Evolutionary conservation across 2,113 vertebrate genomes (phyloP).

Genomic region (Perca fluviatilis): DNA sequence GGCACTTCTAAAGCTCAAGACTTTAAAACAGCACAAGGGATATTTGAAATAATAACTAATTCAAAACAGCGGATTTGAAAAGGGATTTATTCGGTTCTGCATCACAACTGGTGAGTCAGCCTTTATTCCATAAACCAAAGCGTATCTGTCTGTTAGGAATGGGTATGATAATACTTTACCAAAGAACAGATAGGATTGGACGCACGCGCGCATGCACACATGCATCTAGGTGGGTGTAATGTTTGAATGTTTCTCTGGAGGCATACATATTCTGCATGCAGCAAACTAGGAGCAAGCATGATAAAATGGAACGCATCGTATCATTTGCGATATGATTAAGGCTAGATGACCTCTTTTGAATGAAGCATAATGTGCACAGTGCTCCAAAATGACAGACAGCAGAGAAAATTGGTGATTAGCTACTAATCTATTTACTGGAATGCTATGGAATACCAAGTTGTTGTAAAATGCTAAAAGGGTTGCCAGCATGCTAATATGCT

Average conservation of each 20-base stretch:
- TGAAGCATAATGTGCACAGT: slow-evolving; percentile 11
- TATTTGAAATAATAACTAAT: slow-evolving; percentile 76
- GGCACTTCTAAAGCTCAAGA: slow-evolving; percentile 43
- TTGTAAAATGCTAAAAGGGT: slow-evolving; percentile 7
- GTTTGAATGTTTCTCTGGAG: slow-evolving; percentile 12
- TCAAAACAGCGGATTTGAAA: slow-evolving; percentile 74
- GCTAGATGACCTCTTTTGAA: slow-evolving; percentile 5
- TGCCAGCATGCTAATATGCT: background rate
- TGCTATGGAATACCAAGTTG: slow-evolving; percentile 13
- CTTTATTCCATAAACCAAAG: slow-evolving; percentile 72
- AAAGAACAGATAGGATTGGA: slow-evolving; percentile 47
- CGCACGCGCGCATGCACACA: slow-evolving; percentile 3
- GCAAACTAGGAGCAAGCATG: background rate
- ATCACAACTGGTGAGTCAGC: slow-evolving; percentile 58
- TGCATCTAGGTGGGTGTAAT: slow-evolving; percentile 17
- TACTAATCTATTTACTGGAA: background rate
- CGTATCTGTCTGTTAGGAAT: slow-evolving; percentile 75
- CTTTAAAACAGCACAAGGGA: slow-evolving; percentile 60
- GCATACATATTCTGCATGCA: background rate
- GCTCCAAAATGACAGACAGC: slow-evolving; percentile 18
- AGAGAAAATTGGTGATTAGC: slow-evolving; percentile 35
- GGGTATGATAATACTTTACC: slow-evolving; percentile 65
- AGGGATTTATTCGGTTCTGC: slow-evolving; percentile 77
- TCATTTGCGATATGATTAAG: slow-evolving; percentile 14
- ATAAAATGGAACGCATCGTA: background rate